Conservation (phyloP, 1,140 invertebrate species). For the Araneus ventricosus region DNA sequence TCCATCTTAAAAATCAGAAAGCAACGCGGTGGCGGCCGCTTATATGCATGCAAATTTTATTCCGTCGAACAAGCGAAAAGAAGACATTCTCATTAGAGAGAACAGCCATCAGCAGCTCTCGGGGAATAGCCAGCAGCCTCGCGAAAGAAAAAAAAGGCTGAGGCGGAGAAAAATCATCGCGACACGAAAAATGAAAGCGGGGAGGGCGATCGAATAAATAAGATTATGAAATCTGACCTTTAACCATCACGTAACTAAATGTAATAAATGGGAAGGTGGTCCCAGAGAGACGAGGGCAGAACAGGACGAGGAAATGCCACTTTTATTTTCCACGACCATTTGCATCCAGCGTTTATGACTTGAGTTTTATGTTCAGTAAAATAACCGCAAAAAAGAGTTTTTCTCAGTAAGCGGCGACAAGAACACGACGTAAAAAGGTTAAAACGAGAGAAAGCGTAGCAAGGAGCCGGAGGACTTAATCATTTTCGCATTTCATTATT, state of each 20-base stretch:
- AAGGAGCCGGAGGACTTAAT: not conserved
- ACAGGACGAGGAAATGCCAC: not conserved
- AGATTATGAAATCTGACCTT: conserved; percentile 65
- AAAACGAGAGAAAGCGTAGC: not conserved
- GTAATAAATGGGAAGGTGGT: conserved; percentile 29
- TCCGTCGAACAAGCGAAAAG: conserved; percentile 11
- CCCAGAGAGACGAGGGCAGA: not conserved
- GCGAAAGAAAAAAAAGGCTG: not conserved
- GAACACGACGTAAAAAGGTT: not conserved
- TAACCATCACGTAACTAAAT: conserved; percentile 31
- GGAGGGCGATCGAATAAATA: conserved; percentile 41
- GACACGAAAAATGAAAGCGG: not conserved
- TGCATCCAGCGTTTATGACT: not conserved
- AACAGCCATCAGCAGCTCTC: not conserved
- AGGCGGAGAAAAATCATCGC: not conserved
- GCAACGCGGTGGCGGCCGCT: not conserved
- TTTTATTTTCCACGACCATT: not conserved
- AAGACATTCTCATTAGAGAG: conserved; percentile 53
- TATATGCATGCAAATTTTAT: conserved; percentile 61
- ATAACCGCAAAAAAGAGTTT: conserved; percentile 14
- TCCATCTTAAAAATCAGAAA: not conserved
- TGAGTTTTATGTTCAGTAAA: conserved; percentile 3
- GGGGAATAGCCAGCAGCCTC: no score
- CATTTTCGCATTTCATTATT: not conserved
- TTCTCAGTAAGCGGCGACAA: not conserved